These are phyloP conservation scores for Bos javanicus DNA, from an alignment of 2,113 vertebrate species.

Conservation along the genomic window DNA sequence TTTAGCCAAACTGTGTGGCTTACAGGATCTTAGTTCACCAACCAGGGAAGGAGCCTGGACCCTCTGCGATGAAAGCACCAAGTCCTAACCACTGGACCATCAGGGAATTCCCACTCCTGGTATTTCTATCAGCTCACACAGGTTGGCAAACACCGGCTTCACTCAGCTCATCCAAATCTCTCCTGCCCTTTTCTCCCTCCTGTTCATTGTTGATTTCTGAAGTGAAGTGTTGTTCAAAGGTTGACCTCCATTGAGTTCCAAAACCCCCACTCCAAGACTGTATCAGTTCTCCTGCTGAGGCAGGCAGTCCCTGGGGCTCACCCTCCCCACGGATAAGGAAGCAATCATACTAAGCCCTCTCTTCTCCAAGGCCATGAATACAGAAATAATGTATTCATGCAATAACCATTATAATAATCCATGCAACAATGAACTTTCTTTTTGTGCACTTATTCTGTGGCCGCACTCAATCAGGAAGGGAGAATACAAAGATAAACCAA, in stretches of 20 bases:
- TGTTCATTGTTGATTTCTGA: background rate
- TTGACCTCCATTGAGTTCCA: background rate
- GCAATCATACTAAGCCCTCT: background rate
- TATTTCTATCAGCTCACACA: background rate
- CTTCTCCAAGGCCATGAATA: background rate
- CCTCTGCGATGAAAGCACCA: background rate
- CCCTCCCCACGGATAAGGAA: background rate
- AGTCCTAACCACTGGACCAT: background rate
- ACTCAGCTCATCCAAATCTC: background rate
- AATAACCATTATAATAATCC: background rate
- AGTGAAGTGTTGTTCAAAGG: background rate
- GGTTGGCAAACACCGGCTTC: background rate
- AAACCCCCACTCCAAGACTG: background rate
- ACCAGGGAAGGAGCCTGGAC: background rate
- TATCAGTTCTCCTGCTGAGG: background rate
- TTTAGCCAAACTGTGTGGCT: background rate
- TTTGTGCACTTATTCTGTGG: background rate
- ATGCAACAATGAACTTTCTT: background rate
- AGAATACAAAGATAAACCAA: background rate
- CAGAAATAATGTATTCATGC: background rate
- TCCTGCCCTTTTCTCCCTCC: background rate
- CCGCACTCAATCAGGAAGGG: background rate
- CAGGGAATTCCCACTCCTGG: background rate
- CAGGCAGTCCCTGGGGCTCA: background rate
- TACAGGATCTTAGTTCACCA: background rate